A percentile compares a stretch with the other conserved stretches of the same genome.
phyloP scores from a whole-genome alignment of 2,888 invertebrate genomes.

The Torymus aiolomorphi region DNA sequence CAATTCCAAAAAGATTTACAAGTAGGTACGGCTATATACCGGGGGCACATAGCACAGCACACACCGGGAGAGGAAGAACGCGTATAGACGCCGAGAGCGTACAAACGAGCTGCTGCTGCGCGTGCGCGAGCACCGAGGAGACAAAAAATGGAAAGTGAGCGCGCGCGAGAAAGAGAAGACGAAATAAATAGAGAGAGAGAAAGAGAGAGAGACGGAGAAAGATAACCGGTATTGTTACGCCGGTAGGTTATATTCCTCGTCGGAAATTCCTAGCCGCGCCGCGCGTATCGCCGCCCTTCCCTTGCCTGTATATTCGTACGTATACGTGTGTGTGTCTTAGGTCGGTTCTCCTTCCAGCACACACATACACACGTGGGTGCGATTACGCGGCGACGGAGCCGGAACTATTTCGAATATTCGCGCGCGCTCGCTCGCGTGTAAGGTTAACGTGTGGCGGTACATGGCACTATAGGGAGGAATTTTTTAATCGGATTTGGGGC shows the following conservation, averaged over 20 bases:
- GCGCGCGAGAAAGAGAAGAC: not conserved
- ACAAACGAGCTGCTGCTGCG: slow-evolving; percentile 13
- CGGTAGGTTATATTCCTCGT: slow-evolving; percentile 59
- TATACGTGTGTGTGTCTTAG: slow-evolving; percentile 27
- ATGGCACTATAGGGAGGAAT: slow-evolving; percentile 8
- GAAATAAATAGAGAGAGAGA: slow-evolving; percentile 7
- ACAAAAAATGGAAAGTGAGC: slow-evolving; percentile 32
- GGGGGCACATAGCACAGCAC: no score
- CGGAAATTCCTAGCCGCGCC: slow-evolving; percentile 58
- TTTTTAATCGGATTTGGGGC: slow-evolving; percentile 44
- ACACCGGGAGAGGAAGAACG: not conserved
- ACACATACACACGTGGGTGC: not conserved
- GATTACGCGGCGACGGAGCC: slow-evolving; percentile 49
- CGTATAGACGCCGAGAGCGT: slow-evolving; percentile 4
- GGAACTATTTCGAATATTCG: slow-evolving; percentile 50
- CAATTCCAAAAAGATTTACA: no score
- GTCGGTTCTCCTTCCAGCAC: slow-evolving; percentile 35
- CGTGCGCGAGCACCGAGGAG: not conserved
- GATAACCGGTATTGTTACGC: slow-evolving; percentile 57
- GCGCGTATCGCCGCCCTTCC: slow-evolving; percentile 52
- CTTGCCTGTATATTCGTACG: slow-evolving; percentile 20
- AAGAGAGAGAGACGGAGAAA: slow-evolving; percentile 37
- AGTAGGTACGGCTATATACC: no score
- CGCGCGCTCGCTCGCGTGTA: not conserved
- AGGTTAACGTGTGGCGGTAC: no score